Conservation (phyloP, 2,797 vertebrate species). For the Loris lydekkerianus region DNA sequence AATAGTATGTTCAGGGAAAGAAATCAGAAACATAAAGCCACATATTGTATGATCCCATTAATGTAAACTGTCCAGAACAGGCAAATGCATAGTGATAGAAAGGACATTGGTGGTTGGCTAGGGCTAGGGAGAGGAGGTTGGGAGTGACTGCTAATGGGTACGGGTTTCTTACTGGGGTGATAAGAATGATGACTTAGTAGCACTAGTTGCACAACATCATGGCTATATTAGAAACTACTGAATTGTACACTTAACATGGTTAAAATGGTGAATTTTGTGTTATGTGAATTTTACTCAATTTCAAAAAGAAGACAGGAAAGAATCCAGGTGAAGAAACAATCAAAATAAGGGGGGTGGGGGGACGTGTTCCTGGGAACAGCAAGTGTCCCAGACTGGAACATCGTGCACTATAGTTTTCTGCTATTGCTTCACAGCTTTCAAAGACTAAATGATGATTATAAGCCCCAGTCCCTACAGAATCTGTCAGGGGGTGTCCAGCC, state of each 20-base stretch:
- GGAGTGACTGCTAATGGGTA: background rate
- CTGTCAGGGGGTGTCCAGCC: background rate
- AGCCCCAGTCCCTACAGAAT: background rate
- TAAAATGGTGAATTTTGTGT: background rate
- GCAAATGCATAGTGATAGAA: background rate
- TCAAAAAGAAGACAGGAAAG: background rate
- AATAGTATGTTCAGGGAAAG: background rate
- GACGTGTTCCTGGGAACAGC: background rate
- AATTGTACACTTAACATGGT: background rate
- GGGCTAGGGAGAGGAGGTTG: background rate
- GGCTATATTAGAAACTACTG: background rate
- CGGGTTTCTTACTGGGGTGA: background rate
- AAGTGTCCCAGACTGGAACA: background rate
- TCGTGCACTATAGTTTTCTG: background rate
- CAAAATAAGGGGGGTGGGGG: background rate
- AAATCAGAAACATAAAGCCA: background rate
- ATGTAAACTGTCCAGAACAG: background rate
- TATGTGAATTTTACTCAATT: conserved; percentile 9
- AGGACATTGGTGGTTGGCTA: too few relatives aligned
- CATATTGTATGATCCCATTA: accelerated
- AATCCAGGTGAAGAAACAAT: background rate
- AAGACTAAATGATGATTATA: background rate
- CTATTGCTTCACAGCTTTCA: background rate
- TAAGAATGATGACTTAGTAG: background rate
- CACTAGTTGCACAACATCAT: background rate